Percentiles rank a stretch among this genome's conserved stretches.
Conservation (phyloP, 2,888 invertebrate species). For the Geophilus truncorum region DNA sequence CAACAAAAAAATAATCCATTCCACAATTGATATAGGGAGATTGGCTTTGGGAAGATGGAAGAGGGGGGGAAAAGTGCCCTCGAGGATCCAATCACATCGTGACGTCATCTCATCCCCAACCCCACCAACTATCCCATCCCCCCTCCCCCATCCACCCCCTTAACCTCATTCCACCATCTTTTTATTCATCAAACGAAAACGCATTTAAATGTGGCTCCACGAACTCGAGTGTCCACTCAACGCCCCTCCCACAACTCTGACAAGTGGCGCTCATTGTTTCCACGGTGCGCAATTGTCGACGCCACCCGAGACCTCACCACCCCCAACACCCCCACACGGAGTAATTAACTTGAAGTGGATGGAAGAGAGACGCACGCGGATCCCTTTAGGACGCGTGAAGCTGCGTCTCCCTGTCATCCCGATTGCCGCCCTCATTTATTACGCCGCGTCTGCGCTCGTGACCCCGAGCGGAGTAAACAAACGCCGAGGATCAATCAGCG, state of each 20-base stretch:
- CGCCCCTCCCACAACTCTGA: background rate
- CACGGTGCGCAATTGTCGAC: background rate
- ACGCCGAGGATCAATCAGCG: constrained; percentile 9
- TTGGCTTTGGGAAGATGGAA: background rate
- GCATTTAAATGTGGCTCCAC: background rate
- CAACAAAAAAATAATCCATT: too few species aligned
- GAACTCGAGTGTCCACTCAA: background rate
- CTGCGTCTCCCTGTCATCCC: constrained; percentile 1
- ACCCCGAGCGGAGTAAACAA: constrained; percentile 8
- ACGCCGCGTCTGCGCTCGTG: background rate
- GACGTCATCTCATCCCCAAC: background rate
- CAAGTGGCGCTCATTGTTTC: constrained; percentile 4
- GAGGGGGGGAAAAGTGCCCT: background rate
- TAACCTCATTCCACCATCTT: background rate
- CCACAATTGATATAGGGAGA: too few species aligned
- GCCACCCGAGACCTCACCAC: background rate
- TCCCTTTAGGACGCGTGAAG: constrained; percentile 14
- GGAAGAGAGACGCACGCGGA: constrained; percentile 1
- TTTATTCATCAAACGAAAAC: background rate
- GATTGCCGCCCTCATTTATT: constrained; percentile 15
- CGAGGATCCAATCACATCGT: background rate
- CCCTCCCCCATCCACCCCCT: background rate
- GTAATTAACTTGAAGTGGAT: constrained; percentile 17
- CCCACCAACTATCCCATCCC: too few species aligned
- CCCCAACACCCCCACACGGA: background rate